Evolutionary conservation across 2,888 invertebrate genomes (phyloP).

Genomic region (Drosophila neutralis): DNA sequence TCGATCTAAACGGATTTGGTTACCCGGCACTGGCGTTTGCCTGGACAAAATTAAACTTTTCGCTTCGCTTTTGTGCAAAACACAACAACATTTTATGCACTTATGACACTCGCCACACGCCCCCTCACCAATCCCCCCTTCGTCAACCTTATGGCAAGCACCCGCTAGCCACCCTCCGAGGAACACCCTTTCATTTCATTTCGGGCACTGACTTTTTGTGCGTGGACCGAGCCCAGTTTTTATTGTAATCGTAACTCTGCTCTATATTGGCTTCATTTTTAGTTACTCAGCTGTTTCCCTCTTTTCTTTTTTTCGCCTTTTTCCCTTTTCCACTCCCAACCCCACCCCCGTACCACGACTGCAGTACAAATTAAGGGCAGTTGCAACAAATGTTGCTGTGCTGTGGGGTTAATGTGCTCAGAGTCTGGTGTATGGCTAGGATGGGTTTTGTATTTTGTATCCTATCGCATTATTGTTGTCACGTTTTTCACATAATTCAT

Average conservation of each 20-base stretch:
- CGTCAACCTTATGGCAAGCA: not conserved
- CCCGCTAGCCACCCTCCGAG: conserved; percentile 42
- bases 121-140: conserved; percentile 8
- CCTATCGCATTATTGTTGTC: conserved; percentile 68
- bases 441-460: conserved; percentile 16
- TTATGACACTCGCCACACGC: conserved; percentile 68
- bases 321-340: not conserved
- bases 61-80: conserved; percentile 69
- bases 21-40: conserved; percentile 70
- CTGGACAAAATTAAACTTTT: conserved; percentile 80
- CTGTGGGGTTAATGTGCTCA: conserved; percentile 65
- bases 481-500: conserved; percentile 77
- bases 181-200: conserved; percentile 49
- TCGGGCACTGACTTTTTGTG: conserved; percentile 54
- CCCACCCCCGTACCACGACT: not conserved
- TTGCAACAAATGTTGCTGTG: conserved; percentile 65
- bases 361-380: conserved; percentile 34
- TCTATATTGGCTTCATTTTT: conserved; percentile 77
- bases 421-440: conserved; percentile 12
- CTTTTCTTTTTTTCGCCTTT: conserved; percentile 5
- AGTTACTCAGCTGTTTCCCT: conserved; percentile 75
- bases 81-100: conserved; percentile 78
- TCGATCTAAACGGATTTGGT: conserved; percentile 83
- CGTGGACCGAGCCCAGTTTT: conserved; percentile 72
- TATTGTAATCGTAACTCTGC: conserved; percentile 68